Evolutionary conservation across 2,797 vertebrate species (phyloP).

Genomic region (Rhyacichthys aspro): DNA sequence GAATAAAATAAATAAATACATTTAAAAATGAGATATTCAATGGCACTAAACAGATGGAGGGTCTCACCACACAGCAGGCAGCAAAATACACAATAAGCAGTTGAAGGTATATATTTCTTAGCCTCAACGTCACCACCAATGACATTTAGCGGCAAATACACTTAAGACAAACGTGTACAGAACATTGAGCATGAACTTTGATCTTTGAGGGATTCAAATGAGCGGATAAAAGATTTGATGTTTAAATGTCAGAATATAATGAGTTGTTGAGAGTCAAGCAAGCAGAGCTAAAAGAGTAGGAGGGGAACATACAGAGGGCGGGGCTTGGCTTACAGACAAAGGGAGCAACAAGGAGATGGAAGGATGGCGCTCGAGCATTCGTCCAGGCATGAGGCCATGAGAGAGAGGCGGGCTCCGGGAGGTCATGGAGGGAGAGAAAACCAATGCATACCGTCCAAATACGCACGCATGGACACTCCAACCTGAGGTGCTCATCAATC

Average conservation of each 20-base stretch:
- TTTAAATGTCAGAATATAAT: slow-evolving; percentile 58
- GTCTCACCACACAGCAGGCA: slow-evolving; percentile 50
- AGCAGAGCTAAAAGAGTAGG: slow-evolving; percentile 43
- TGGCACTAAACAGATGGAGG: slow-evolving; percentile 55
- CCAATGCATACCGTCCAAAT: slow-evolving; percentile 32
- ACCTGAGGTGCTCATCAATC: slow-evolving; percentile 60
- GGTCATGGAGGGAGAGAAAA: slow-evolving; percentile 43
- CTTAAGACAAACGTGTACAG: not conserved
- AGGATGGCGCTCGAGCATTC: slow-evolving; percentile 67
- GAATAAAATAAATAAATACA: slow-evolving; percentile 1
- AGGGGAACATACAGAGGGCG: slow-evolving; percentile 50
- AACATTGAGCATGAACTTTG: slow-evolving; percentile 1
- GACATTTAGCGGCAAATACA: not conserved
- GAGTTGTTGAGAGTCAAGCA: slow-evolving; percentile 63
- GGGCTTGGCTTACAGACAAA: slow-evolving; percentile 81
- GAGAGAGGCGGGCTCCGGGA: slow-evolving; percentile 56
- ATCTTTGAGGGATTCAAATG: slow-evolving; percentile 29
- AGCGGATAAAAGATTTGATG: slow-evolving; percentile 24
- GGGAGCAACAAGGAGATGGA: slow-evolving; percentile 74
- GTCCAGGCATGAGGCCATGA: slow-evolving; percentile 64
- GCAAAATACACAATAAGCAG: slow-evolving; percentile 41
- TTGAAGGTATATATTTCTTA: not conserved
- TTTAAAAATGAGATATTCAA: slow-evolving; percentile 2
- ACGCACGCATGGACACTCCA: slow-evolving; percentile 33
- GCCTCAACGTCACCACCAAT: not conserved